Conservation (phyloP, 2,113 vertebrate species). For the Lamprotornis superbus region DNA sequence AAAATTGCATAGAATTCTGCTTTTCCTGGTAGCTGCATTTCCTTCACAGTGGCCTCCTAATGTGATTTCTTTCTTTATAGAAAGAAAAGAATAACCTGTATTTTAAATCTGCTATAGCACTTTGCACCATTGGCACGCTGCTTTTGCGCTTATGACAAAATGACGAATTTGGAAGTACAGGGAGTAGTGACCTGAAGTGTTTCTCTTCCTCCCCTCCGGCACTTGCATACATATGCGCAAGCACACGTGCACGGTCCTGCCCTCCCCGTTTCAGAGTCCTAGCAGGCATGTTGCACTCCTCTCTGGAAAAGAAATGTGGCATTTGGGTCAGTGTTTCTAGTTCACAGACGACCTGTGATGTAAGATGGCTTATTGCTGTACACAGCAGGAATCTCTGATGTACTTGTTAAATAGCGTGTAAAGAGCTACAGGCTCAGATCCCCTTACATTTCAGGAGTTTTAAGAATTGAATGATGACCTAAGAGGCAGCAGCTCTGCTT, state of each 20-base stretch:
- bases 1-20: not conserved
- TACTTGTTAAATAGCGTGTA: not conserved
- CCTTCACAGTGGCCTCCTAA: not conserved
- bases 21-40: not conserved
- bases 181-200: not conserved
- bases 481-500: not conserved
- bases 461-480: not conserved
- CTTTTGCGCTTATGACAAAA: not conserved
- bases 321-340: constrained; percentile 10
- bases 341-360: not conserved
- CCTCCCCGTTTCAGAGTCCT: not conserved
- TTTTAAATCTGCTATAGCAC: not conserved
- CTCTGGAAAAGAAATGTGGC: not conserved
- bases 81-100: not conserved
- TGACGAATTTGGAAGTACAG: not conserved
- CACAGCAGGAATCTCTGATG: not conserved
- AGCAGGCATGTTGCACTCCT: not conserved
- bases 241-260: not conserved
- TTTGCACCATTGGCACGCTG: not conserved
- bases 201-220: not conserved
- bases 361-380: not conserved
- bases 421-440: not conserved
- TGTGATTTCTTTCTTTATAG: not conserved
- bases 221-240: not conserved
- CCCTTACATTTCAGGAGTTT: not conserved